These are phyloP conservation scores for Lepidothrix coronata DNA, from an alignment of 2,113 vertebrate genomes.

Conservation along the genomic window DNA sequence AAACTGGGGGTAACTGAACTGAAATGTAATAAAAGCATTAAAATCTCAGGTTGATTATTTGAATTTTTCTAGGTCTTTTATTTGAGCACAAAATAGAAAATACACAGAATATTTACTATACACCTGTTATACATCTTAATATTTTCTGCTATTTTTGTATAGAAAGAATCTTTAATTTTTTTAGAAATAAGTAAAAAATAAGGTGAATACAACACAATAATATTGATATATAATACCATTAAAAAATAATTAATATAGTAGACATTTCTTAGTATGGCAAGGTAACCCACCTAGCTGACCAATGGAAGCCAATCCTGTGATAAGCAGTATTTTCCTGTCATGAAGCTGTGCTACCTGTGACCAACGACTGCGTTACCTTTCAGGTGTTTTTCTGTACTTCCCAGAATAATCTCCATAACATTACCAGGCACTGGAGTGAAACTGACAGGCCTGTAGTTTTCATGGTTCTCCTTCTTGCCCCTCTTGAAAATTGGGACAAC, in stretches of 20 bases:
- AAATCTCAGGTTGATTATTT: neutral
- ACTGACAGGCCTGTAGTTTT: too few relatives aligned
- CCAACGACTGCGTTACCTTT: too few relatives aligned
- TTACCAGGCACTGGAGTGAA: too few relatives aligned
- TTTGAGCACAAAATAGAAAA: neutral
- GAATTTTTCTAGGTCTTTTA: neutral
- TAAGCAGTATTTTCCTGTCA: too few relatives aligned
- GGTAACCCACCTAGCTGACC: too few relatives aligned
- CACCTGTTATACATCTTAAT: neutral
- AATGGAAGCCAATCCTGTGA: too few relatives aligned
- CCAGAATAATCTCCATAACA: too few relatives aligned
- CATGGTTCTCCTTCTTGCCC: too few relatives aligned
- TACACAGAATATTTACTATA: neutral
- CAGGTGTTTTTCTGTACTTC: too few relatives aligned
- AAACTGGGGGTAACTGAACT: neutral
- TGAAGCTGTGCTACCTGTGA: too few relatives aligned
- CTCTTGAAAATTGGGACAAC: too few relatives aligned
- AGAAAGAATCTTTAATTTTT: neutral
- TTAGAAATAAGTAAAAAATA: neutral
- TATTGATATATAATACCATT: too few relatives aligned
- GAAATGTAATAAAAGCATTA: neutral
- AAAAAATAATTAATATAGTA: neutral
- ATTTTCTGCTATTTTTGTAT: neutral
- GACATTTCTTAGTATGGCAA: neutral
- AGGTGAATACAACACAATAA: neutral